Base-by-base conservation (phyloP, 2,797 vertebrate species). In the Pagetopsis macropterus region DNA sequence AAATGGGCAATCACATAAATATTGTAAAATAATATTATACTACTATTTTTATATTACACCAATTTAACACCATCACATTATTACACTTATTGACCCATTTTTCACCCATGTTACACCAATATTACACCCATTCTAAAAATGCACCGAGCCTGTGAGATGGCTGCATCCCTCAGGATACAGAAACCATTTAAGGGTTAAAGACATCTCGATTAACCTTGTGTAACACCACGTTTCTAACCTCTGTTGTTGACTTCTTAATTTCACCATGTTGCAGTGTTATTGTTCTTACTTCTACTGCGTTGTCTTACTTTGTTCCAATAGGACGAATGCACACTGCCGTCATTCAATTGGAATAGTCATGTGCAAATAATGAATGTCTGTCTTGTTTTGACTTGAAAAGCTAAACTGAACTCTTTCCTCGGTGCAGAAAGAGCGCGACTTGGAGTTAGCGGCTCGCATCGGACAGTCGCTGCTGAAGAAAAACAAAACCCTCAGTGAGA, bases 391-490 rank as follows among this genome's bases (percentile, higher is more conserved):
- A 40, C 40, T 9, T 64, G 41, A 16, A 15, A 63, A 58, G 27
- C 45, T 54, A 37, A 75, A 46, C 11, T 7, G 23, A 57, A 43
- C 19, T 3, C 40, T 40, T 76, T 27, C 70, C 5, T 61, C 7
- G n/a, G 9, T 86, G 79, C 90, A 99, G 98, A 99, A 99, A 96
- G 98, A 99, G 90, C 95, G 98, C 14, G 98, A 99, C 90, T 89
- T 99, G 89, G 98, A 99, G 91, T 94, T 99, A 74, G 97, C 98
- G 2, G 98, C 98, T 84, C 96, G 97, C 44, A 99, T 99, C 7
- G 98, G 98, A 84, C 98, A 99, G 93, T 99, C 98, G 0, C 93
- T 99, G 80, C 78, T 99, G 82, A 99, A 99, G 95, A 99, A 99
- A 88, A 99, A 99, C 92, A 99, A 99, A 91, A 93, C 95, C 0